These are phyloP conservation scores for Diaperis boleti DNA, from an alignment of 2,888 invertebrate genomes.

Conservation along the genomic window DNA sequence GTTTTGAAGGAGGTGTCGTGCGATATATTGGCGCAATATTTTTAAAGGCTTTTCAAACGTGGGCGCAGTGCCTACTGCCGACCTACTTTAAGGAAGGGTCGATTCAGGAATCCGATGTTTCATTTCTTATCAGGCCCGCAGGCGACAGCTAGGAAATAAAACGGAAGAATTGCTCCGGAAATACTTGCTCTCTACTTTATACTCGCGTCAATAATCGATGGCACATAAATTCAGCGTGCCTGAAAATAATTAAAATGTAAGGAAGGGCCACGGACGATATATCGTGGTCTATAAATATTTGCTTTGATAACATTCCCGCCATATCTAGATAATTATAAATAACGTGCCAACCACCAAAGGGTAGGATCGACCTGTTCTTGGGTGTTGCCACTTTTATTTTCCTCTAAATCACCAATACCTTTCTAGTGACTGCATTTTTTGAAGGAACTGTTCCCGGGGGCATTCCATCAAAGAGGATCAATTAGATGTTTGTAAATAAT, in stretches of 20 bases:
- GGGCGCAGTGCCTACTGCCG: constrained; percentile 30
- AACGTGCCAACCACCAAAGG: background rate
- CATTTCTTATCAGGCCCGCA: constrained; percentile 50
- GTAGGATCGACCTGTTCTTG: background rate
- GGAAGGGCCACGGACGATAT: constrained; percentile 23
- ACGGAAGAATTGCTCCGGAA: constrained; percentile 54
- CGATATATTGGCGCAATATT: constrained; percentile 31
- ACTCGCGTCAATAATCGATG: constrained; percentile 46
- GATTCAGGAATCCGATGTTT: constrained; percentile 49
- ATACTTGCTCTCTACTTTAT: constrained; percentile 48
- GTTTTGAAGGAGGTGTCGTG: background rate
- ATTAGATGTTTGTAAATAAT: constrained; percentile 32
- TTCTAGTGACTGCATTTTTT: background rate
- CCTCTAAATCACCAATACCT: background rate
- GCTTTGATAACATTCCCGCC: constrained; percentile 9
- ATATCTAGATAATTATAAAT: constrained; percentile 26
- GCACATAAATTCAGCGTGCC: constrained; percentile 36
- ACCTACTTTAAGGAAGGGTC: constrained; percentile 49
- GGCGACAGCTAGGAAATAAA: constrained; percentile 54
- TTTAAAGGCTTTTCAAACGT: constrained; percentile 25
- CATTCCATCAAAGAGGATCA: constrained; percentile 23
- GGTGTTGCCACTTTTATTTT: background rate
- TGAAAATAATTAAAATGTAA: constrained; percentile 45
- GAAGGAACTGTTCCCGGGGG: background rate
- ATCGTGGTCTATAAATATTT: constrained; percentile 30